Evolutionary conservation across 2,113 vertebrate genomes (phyloP).

Genomic region (Oncorhynchus clarkii): DNA sequence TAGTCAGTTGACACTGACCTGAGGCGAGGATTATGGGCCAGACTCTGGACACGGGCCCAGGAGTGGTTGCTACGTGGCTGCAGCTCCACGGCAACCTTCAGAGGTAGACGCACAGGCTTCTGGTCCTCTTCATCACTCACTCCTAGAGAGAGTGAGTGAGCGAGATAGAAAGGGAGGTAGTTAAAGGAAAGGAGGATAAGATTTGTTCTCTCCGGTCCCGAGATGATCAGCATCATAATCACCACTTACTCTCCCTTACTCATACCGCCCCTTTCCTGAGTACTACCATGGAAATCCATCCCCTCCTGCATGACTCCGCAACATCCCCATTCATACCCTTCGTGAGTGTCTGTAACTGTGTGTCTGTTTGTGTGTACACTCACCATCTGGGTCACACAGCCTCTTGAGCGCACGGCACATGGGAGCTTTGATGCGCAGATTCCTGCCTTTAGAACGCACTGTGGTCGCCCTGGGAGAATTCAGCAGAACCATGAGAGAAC

Average conservation of each 20-base stretch:
- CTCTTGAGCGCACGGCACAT: constrained; percentile 98
- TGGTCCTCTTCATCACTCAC: constrained; percentile 98
- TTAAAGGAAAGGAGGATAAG: not conserved
- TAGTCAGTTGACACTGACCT: constrained; percentile 70
- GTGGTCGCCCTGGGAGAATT: constrained; percentile 85
- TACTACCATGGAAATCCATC: constrained; percentile 62
- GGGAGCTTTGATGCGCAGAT: constrained; percentile 94
- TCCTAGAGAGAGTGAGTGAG: constrained; percentile 64
- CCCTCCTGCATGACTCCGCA: constrained; percentile 19
- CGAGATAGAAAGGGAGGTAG: not conserved
- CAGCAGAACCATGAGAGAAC: not conserved
- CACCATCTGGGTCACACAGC: constrained; percentile 96
- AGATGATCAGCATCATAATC: not conserved
- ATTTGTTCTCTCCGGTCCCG: not conserved
- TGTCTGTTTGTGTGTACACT: constrained; percentile 39
- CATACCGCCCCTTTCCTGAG: constrained; percentile 22
- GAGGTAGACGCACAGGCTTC: constrained; percentile 92
- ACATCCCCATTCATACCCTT: constrained; percentile 36
- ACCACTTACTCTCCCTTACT: constrained; percentile 37
- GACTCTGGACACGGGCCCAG: constrained; percentile 93
- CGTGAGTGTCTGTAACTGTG: not conserved
- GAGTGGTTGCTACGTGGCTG: constrained; percentile 93
- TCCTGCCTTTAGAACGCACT: constrained; percentile 95
- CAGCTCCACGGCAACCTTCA: constrained; percentile 92
- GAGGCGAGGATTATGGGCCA: constrained; percentile 97